A percentile compares a stretch with the other conserved stretches of the same genome.
Evolutionary conservation across 53 echinoderm and acorn worm genomes (phyloP).

Genomic region (Crossaster papposus): DNA sequence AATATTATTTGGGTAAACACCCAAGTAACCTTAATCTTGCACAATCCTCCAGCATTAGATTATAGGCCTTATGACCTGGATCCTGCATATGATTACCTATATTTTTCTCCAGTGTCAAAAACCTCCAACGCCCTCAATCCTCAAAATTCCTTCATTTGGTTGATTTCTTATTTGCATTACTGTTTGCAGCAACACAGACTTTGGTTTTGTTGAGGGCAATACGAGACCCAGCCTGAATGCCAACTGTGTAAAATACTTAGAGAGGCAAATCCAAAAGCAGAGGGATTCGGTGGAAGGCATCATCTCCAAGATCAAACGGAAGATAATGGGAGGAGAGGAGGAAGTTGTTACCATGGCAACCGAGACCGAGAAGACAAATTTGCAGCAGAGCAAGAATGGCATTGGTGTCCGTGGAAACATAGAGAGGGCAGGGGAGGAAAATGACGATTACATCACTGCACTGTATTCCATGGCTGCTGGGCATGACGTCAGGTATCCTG

Average conservation of each 20-base stretch:
- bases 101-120: too few species aligned
- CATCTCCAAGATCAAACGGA: slow-evolving; percentile 43
- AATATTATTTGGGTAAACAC: too few species aligned
- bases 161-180: too few species aligned
- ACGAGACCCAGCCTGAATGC: too few species aligned
- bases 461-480: slow-evolving; percentile 30
- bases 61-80: too few species aligned
- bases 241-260: not conserved
- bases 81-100: too few species aligned
- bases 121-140: too few species aligned
- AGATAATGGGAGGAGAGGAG: slow-evolving; percentile 22
- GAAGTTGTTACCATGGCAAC: not conserved
- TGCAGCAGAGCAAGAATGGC: not conserved
- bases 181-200: slow-evolving; percentile 13
- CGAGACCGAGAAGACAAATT: not conserved
- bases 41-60: too few species aligned
- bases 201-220: not conserved
- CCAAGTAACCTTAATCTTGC: too few species aligned
- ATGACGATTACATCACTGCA: slow-evolving; percentile 17
- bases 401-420: not conserved
- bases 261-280: slow-evolving; percentile 15
- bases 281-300: slow-evolving; percentile 35
- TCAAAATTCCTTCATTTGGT: too few species aligned
- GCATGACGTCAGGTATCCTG: slow-evolving; percentile 19
- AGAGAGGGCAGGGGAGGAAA: too few species aligned